Conservation (phyloP, 1,140 invertebrate species). For the Drosophila nasuta region DNA sequence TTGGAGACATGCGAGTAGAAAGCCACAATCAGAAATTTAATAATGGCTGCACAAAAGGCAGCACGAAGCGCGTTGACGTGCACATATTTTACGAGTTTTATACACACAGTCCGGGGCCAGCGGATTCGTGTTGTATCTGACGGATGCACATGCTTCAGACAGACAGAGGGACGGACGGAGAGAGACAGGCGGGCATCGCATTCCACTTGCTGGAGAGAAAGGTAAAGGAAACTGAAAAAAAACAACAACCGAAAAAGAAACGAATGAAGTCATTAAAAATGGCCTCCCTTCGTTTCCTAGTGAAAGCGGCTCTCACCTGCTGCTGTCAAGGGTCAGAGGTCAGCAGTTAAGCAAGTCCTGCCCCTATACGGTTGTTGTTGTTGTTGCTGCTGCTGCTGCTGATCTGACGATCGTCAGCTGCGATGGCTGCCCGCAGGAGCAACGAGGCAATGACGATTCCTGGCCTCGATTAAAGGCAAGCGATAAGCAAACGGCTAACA, state of each 20-base stretch:
- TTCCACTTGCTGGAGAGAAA: slow-evolving; percentile 52
- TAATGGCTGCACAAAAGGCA: slow-evolving; percentile 83
- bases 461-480: slow-evolving; percentile 56
- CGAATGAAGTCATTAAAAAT: slow-evolving; percentile 78
- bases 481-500: slow-evolving; percentile 39
- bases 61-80: slow-evolving; percentile 78
- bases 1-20: slow-evolving; percentile 75
- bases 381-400: slow-evolving; percentile 13
- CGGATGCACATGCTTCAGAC: slow-evolving; percentile 67
- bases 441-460: slow-evolving; percentile 37
- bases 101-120: slow-evolving; percentile 48
- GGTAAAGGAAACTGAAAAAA: slow-evolving; percentile 41
- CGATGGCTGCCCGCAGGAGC: slow-evolving; percentile 39
- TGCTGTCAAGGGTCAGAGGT: neutral
- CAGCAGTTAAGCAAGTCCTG: slow-evolving; percentile 20
- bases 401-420: slow-evolving; percentile 58
- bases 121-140: slow-evolving; percentile 61
- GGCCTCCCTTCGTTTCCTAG: slow-evolving; percentile 34
- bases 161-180: slow-evolving; percentile 6
- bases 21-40: slow-evolving; percentile 84
- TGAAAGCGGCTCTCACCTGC: slow-evolving; percentile 60
- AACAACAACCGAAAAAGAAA: slow-evolving; percentile 30
- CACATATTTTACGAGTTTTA: slow-evolving; percentile 84
- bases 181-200: slow-evolving; percentile 5
- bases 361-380: slow-evolving; percentile 19